A percentile compares a stretch with the other conserved stretches of the same genome.
Conservation (phyloP, 1,140 invertebrate species). For the Drosophila lini region DNA sequence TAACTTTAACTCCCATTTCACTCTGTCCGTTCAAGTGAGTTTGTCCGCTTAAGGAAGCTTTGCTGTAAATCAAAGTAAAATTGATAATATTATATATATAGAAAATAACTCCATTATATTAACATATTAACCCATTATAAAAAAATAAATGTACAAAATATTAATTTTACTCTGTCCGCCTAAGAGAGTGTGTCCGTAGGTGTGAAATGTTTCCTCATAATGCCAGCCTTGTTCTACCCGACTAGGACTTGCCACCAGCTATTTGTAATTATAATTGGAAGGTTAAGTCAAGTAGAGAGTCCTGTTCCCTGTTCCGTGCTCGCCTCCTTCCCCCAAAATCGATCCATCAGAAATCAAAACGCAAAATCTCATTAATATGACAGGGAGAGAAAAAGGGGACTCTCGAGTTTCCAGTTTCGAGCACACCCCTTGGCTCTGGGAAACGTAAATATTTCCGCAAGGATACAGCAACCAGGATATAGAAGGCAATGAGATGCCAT, state of each 20-base stretch:
- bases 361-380: conserved; percentile 78
- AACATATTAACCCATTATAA: not conserved
- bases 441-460: conserved; percentile 76
- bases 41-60: not conserved
- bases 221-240: not conserved
- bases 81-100: not conserved
- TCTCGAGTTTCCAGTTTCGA: conserved; percentile 12
- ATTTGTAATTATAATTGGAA: conserved; percentile 9
- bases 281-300: conserved; percentile 11
- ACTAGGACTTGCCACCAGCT: not conserved
- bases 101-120: not conserved
- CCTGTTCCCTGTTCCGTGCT: not conserved
- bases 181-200: not conserved
- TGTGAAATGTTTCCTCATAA: not conserved
- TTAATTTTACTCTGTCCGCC: not conserved
- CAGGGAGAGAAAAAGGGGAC: conserved; percentile 29
- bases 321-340: conserved; percentile 25
- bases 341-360: conserved; percentile 80
- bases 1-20: too few relatives aligned
- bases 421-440: conserved; percentile 43
- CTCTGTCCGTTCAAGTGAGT: not conserved
- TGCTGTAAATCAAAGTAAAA: not conserved
- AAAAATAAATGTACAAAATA: not conserved
- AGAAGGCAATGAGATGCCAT: conserved; percentile 35
- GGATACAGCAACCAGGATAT: conserved; percentile 9